Evolutionary conservation across 2,888 invertebrate genomes (phyloP).

Genomic region (Leistus spinibarbis): DNA sequence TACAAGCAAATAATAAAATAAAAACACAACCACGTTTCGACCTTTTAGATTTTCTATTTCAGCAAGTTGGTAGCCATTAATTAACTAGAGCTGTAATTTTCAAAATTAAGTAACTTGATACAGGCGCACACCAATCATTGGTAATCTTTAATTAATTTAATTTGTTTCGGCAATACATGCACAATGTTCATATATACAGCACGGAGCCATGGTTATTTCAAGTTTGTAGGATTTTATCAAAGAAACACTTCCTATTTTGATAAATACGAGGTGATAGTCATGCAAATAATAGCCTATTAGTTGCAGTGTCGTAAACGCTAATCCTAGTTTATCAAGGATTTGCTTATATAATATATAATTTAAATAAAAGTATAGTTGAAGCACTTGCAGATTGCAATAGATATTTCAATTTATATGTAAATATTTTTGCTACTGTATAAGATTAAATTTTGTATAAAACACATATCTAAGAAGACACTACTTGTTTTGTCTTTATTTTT

Average conservation of each 20-base stretch:
- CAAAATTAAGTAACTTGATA: background rate
- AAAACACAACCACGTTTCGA: background rate
- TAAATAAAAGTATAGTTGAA: background rate
- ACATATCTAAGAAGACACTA: too few relatives aligned
- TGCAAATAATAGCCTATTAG: background rate
- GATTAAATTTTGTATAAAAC: too few relatives aligned
- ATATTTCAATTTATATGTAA: background rate
- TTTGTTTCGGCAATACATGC: background rate
- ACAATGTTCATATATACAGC: background rate
- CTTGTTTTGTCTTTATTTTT: too few relatives aligned
- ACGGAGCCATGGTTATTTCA: background rate
- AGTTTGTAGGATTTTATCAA: background rate
- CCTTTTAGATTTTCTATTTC: background rate
- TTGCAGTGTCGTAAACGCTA: background rate
- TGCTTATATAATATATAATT: background rate
- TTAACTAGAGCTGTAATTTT: background rate
- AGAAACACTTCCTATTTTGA: background rate
- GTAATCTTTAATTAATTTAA: background rate
- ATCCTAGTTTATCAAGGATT: background rate
- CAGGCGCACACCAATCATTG: background rate
- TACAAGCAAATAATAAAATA: background rate
- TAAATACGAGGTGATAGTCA: too few relatives aligned
- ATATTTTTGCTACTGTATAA: background rate
- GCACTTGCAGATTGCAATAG: background rate
- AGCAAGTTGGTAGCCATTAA: background rate